A percentile compares a stretch with the other conserved stretches of the same genome.
phyloP scores from a whole-genome alignment of 2,797 vertebrate genomes.

The Mus spretus region DNA sequence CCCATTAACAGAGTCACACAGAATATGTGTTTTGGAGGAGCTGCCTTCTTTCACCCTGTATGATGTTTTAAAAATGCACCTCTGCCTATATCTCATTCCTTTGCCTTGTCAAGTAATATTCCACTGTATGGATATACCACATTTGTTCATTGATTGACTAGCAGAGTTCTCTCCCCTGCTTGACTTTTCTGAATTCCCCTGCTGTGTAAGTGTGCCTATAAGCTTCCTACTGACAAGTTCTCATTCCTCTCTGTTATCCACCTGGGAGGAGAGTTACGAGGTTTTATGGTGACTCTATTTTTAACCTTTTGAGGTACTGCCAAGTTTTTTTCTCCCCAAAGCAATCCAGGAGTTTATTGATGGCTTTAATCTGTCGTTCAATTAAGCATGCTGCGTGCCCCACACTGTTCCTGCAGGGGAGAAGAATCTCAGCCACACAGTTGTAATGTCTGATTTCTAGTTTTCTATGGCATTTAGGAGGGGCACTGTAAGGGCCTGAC shows the following conservation, averaged over 20 bases:
- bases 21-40: background rate
- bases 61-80: background rate
- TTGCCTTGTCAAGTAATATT: slow-evolving; percentile 49
- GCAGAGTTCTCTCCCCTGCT: background rate
- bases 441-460: slow-evolving; percentile 7
- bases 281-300: slow-evolving; percentile 54
- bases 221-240: background rate
- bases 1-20: background rate
- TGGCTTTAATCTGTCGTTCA: slow-evolving; percentile 71
- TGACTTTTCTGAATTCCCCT: background rate
- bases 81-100: background rate
- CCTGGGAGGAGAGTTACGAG: background rate
- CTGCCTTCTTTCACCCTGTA: background rate
- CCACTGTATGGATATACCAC: background rate
- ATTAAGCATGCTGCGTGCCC: slow-evolving; percentile 39
- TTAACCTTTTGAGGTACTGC: slow-evolving; percentile 44
- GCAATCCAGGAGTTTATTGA: slow-evolving; percentile 47
- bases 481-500: background rate
- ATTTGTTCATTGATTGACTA: background rate
- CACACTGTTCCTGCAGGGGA: slow-evolving; percentile 48
- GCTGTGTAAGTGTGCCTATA: background rate
- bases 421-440: background rate
- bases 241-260: slow-evolving; percentile 3
- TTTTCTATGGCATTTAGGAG: background rate
- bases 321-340: slow-evolving; percentile 26